Base-by-base conservation (phyloP, 2,113 vertebrate genomes). In the Mola mola region DNA sequence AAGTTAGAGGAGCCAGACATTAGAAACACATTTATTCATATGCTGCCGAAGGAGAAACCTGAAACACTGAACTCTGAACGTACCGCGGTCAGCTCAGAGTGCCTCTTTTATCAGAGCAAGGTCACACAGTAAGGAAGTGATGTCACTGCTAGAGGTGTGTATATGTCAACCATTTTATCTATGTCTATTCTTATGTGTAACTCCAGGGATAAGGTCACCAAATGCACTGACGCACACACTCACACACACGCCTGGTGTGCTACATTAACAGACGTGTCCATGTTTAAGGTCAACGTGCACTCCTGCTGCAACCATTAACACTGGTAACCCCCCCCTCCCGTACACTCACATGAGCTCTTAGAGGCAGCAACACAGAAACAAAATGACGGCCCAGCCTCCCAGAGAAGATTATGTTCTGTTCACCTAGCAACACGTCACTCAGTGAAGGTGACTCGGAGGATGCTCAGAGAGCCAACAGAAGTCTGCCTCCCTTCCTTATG, bases 361-460 rank as follows among this genome's bases (percentile, higher is more conserved):
- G 31, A 47, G n/a, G 43, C 13, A 8, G 26, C 42, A 20, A 38
- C 60, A 52, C 53, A 40, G 29, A 29, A 36, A 40, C 6, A 19
- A 4, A 31, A 19, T 3, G 56, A 67, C 33, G 37, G 28, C n/a
- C 28, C n/a, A 29, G 8, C 41, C 34, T 19, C 29, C 22, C 36
- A 56, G 49, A 58, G 16, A 55, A 37, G 34, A 19, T 10, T 15
- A 24, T 2, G 46, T 64, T 78, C 64, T 29, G 67, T 59, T 61
- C 66, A 67, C 55, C 61, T 62, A 44, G 26, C 69, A 6, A 16
- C 46, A 10, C 55, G 40, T 6, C 52, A 52, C 9, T 49, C 22
- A n/a, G 51, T 59, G 61, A 87, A 82, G 79, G 79, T 87, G 85
- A 83, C 77, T 68, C 56, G 10, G 65, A 72, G 62, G 56, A 61